phyloP scores from a whole-genome alignment of 2,113 vertebrate species.

The Cranoglanis bouderius region DNA sequence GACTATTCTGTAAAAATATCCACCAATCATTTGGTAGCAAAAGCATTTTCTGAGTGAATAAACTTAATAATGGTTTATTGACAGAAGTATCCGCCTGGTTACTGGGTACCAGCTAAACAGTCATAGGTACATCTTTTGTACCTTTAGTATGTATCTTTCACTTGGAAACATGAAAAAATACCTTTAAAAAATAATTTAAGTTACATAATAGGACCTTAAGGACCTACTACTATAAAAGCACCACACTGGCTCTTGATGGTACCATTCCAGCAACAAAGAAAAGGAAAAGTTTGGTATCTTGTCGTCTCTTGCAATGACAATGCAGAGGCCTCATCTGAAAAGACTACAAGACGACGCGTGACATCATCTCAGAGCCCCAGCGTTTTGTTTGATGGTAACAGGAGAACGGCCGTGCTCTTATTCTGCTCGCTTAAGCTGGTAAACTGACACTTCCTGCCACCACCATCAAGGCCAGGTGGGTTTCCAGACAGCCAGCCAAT shows the following conservation, averaged over 20 bases:
- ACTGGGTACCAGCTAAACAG: background rate
- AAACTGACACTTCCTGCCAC: slow-evolving; percentile 57
- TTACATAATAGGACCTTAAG: background rate
- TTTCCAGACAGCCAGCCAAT: slow-evolving; percentile 27
- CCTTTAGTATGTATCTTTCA: background rate
- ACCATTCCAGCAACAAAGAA: background rate
- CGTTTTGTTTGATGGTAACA: slow-evolving; percentile 48
- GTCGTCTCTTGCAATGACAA: background rate
- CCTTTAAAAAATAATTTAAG: background rate
- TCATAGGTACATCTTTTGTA: background rate
- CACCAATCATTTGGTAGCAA: background rate
- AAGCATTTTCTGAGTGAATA: background rate
- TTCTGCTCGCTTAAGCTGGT: slow-evolving; percentile 51
- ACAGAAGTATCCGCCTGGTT: background rate
- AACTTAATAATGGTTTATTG: background rate
- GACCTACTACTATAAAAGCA: background rate
- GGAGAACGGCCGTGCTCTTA: slow-evolving; percentile 31
- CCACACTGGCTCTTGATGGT: background rate
- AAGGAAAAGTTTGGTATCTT: background rate
- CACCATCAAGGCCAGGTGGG: slow-evolving; percentile 41
- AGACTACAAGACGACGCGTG: slow-evolving; percentile 28
- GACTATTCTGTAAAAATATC: background rate
- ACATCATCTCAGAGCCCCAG: slow-evolving; percentile 45
- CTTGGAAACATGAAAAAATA: background rate
- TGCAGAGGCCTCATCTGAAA: background rate